Evolutionary conservation across 2,797 vertebrate genomes (phyloP), one percentile per base, ranked within the genome.

Genomic region (Enteromius thamalakanensis): DNA sequence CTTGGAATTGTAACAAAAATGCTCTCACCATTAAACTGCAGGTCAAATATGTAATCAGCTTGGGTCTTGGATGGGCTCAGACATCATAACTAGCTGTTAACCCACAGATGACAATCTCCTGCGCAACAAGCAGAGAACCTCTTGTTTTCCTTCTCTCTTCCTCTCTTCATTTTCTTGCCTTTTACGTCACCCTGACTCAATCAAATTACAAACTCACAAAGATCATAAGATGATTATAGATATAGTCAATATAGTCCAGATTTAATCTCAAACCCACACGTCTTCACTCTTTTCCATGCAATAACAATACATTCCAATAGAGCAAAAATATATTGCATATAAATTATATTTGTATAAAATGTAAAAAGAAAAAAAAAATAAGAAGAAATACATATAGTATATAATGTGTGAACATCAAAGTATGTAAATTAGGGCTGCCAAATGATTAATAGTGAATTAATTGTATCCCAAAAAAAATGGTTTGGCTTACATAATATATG

Each of bases 1-100:
- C 85, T 85, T 88, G 86, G 86, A 89, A 88, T 87, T 55, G 68
- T 78, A 88, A 89, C 85, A 87, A 89, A 88, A 87, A 89, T 87
- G 86, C 85, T 90, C 85, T 90, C 85, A 81, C 86, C 67, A 70
- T 87, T 90, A 79, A 90, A 86, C 84, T 69, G 70, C 64, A 72
- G 80, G 81, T 87, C 86, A 88, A 86, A 88, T 83, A 67, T 87
- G 81, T 87, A 87, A 88, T 88, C 86, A 84, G 84, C 83, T 84
- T 80, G 79, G 84, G 79, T 82, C 80, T 32, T 58, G 79, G 42
- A 71, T 29, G n/a, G 70, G 79, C 79, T 85, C 81, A 78, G 78
- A 80, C 68, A 77, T 87, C 72, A 78, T 87, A 89, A 87, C 86
- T 87, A 83, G 83, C 87, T 84, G 84, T 88, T 89, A 89, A 89